Conservation (phyloP, 23 tunicate species). For the Aplidium turbinatum region DNA sequence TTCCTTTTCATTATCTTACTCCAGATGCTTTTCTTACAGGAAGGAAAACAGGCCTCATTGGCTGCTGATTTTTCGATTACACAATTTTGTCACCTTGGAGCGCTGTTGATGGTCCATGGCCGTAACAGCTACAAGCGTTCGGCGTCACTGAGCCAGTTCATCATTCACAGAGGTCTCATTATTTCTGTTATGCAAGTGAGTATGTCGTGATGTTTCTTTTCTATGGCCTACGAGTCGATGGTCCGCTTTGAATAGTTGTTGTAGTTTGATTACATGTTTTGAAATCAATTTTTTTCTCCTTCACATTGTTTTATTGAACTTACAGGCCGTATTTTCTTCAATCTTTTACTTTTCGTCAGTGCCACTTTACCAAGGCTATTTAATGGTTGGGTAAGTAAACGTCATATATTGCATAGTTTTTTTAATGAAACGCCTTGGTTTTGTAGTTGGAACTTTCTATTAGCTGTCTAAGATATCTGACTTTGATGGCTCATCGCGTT, state of each 20-base stretch:
- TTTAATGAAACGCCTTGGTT: too few relatives aligned
- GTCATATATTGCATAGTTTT: neutral
- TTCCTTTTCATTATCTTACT: neutral
- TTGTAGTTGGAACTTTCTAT: too few relatives aligned
- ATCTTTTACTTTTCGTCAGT: conserved; percentile 91
- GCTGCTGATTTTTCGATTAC: conserved; percentile 94
- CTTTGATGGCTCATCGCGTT: too few relatives aligned
- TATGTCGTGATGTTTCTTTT: neutral
- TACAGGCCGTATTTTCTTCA: conserved; percentile 97
- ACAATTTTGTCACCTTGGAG: conserved; percentile 73
- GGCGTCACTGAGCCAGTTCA: conserved; percentile 90
- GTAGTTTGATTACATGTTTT: neutral
- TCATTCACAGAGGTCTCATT: conserved; percentile 91
- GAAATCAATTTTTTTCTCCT: neutral
- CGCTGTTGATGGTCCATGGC: conserved; percentile 83
- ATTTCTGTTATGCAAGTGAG: conserved; percentile 90
- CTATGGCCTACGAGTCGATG: too few relatives aligned
- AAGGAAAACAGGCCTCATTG: conserved; percentile 92
- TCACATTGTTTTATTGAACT: conserved; percentile 14
- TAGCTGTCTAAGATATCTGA: too few relatives aligned
- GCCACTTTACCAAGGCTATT: conserved; percentile 80
- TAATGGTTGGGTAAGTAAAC: conserved; percentile 90
- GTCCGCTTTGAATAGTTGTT: neutral
- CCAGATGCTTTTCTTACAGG: conserved; percentile 39
- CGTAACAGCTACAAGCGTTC: conserved; percentile 94